These are phyloP conservation scores for Cyanoramphus novaezelandiae DNA, from an alignment of 2,113 vertebrate species.

Conservation along the genomic window DNA sequence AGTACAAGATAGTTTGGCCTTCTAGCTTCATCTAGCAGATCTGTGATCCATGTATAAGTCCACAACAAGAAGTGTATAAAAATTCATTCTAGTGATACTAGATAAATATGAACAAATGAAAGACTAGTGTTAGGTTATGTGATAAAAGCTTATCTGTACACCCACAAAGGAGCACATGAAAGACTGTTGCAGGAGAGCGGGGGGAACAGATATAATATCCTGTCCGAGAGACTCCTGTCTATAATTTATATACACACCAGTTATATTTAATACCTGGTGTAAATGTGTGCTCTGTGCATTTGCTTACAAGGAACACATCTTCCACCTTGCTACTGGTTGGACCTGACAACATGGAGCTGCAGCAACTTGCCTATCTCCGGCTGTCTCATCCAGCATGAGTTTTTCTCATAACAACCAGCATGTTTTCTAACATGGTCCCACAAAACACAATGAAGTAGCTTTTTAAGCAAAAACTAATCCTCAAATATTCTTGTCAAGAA, in stretches of 20 bases:
- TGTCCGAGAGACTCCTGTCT: background rate
- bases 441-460: background rate
- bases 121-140: background rate
- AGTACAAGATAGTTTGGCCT: background rate
- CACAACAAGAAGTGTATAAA: background rate
- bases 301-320: background rate
- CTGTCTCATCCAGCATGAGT: background rate
- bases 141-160: background rate
- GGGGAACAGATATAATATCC: background rate
- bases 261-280: background rate
- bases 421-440: background rate
- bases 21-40: background rate
- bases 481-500: background rate
- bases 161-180: background rate
- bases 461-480: background rate
- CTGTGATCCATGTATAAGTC: background rate
- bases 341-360: background rate
- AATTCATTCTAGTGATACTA: background rate
- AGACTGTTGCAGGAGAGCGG: accelerated
- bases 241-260: background rate
- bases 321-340: background rate
- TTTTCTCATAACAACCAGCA: background rate
- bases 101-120: background rate
- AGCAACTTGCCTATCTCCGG: background rate
- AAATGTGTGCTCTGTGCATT: background rate